Base-by-base conservation (phyloP, 2,888 invertebrate species). In the Cephus nigrinus region DNA sequence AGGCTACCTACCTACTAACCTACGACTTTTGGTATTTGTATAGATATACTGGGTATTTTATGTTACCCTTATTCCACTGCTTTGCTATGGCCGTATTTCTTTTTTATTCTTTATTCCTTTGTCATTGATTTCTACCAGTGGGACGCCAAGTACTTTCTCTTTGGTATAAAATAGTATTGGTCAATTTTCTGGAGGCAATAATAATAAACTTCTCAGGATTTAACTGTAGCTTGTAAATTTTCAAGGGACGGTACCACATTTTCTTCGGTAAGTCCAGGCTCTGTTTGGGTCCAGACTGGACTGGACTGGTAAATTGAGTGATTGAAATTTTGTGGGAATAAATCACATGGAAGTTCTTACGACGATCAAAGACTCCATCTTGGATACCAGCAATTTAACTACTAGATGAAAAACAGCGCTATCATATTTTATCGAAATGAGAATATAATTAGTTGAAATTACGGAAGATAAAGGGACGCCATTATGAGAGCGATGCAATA, bases 371-470 rank as follows among this genome's bases (percentile, higher is more conserved):
- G 40, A 23, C 1, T 55, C 40, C 23, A 5, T 55, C 5, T 15
- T 55, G 40, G 23, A 55, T 55, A 55, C 5, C 40, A 55, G 40
- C 5, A 15, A 23, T 55, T 5, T 55, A 55, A 55, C 31, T 71
- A 15, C 71, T 4, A 12, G 31, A 15, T 11, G 71, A 71, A 71
- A 12, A 31, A 5, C 12, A 2, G 31, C 31, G 31, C 71, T 31
- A 30, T 86, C 88, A 83, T 89, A 89, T 89, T 88, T 90, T 87
- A 89, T 88, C 87, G 83, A 84, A 89, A 90, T 89, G 89, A 88
- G 85, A 87, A 87, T 87, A 89, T 90, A 90, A 90, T 90, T 90
- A 90, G 90, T 90, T 89, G 87, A 85, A 89, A 89, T 90, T 89
- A 90, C 88, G 88, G 89, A 89, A 88, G 88, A 88, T 89, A 88